Conservation (phyloP, 2,113 vertebrate species). For the Mus spicilegus region DNA sequence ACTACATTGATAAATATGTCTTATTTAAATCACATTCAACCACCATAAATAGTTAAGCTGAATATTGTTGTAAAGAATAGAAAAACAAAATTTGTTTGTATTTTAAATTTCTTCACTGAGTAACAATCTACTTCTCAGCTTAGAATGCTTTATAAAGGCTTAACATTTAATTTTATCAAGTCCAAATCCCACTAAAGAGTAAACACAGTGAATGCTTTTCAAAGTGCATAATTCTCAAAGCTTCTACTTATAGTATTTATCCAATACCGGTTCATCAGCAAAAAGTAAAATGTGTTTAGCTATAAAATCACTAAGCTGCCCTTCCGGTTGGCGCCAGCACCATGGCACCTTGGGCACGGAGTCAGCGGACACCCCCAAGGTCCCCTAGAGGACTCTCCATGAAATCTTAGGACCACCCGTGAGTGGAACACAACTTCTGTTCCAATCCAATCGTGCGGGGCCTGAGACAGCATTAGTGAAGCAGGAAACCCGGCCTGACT, state of each 20-base stretch:
- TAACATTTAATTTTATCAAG: conserved; percentile 76
- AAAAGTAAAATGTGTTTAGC: conserved; percentile 87
- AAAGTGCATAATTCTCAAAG: conserved; percentile 81
- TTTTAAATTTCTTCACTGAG: conserved; percentile 75
- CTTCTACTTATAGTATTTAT: conserved; percentile 77
- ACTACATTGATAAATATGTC: conserved; percentile 82
- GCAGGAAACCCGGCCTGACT: no score
- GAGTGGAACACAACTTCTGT: no score
- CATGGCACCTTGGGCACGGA: no score
- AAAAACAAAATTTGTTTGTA: conserved; percentile 75
- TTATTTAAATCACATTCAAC: conserved; percentile 87
- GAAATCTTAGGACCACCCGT: no score
- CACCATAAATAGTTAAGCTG: conserved; percentile 86
- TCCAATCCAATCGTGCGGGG: no score
- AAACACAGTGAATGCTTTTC: conserved; percentile 77
- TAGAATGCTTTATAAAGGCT: conserved; percentile 75
- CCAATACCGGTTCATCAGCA: conserved; percentile 85
- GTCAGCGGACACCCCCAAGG: no score
- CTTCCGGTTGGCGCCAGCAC: no score
- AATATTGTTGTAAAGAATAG: conserved; percentile 88
- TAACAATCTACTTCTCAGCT: conserved; percentile 80
- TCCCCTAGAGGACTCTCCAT: no score
- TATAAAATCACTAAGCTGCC: conserved; percentile 91
- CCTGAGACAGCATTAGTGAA: no score
- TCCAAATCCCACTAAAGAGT: conserved; percentile 74